Conservation (phyloP, 2,888 invertebrate species). For the Machimus atricapillus region DNA sequence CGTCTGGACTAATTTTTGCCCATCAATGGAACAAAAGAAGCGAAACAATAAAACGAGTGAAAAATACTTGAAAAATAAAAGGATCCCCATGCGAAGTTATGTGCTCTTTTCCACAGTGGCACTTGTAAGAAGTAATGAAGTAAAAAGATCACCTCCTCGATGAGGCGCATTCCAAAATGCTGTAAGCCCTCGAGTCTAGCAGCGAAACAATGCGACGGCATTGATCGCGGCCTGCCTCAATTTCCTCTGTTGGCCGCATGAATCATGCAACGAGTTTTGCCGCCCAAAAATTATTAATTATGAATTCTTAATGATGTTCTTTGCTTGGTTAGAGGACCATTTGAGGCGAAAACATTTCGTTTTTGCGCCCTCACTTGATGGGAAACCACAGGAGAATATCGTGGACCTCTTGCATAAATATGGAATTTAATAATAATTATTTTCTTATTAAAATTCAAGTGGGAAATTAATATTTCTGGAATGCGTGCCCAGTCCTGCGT, state of each 20-base stretch:
- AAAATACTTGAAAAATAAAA: background rate
- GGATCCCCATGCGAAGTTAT: background rate
- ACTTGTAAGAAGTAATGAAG: background rate
- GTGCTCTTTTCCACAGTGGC: background rate
- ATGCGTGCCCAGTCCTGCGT: background rate
- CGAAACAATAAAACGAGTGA: background rate
- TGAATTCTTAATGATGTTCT: slow-evolving; percentile 12
- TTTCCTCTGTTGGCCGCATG: background rate
- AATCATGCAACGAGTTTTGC: background rate
- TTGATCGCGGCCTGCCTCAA: background rate
- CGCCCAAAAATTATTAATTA: slow-evolving; percentile 22
- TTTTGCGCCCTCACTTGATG: background rate
- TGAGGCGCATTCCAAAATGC: background rate
- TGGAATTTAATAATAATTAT: slow-evolving; percentile 20
- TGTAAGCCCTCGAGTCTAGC: slow-evolving; percentile 1
- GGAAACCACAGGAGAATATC: background rate
- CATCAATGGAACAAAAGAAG: background rate
- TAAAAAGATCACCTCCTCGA: background rate
- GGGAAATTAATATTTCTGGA: slow-evolving; percentile 16
- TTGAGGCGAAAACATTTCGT: slow-evolving; percentile 3
- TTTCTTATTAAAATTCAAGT: slow-evolving; percentile 16
- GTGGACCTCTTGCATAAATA: background rate
- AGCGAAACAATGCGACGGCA: slow-evolving; percentile 1
- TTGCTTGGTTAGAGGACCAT: background rate
- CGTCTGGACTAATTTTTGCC: background rate